A percentile compares a stretch with the other conserved stretches of the same genome.
Conservation (phyloP, 1,140 invertebrate species). For the Neotoxoptera formosana region DNA sequence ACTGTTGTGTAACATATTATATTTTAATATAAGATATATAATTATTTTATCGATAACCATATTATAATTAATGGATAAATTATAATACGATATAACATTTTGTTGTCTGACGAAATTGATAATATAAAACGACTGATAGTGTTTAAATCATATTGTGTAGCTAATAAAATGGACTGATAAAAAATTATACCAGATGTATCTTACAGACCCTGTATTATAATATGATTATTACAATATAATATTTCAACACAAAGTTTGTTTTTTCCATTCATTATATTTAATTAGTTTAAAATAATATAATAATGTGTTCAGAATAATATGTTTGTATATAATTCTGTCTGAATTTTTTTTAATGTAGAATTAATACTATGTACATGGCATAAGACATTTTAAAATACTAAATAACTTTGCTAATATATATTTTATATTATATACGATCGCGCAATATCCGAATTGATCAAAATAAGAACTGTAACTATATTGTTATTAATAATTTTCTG, state of each 20-base stretch:
- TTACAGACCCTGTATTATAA: background rate
- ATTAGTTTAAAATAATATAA: background rate
- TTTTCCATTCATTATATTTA: background rate
- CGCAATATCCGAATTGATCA: too few species aligned
- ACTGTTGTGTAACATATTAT: background rate
- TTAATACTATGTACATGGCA: background rate
- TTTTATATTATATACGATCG: too few species aligned
- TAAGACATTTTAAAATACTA: background rate
- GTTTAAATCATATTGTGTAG: background rate
- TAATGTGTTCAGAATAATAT: background rate
- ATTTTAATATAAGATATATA: too few species aligned
- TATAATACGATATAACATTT: background rate
- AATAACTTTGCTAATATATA: background rate
- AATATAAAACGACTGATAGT: background rate
- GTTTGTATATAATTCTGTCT: too few species aligned
- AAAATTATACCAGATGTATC: background rate
- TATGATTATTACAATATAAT: too few species aligned
- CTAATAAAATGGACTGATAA: too few species aligned
- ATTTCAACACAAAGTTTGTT: background rate
- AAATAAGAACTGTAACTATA: too few species aligned
- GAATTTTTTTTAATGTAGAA: background rate
- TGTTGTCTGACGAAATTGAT: background rate
- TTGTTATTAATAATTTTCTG: background rate
- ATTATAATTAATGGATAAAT: background rate
- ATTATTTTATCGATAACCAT: too few species aligned